Conservation (phyloP, 2,888 invertebrate species). For the Lepidonotus clava region DNA sequence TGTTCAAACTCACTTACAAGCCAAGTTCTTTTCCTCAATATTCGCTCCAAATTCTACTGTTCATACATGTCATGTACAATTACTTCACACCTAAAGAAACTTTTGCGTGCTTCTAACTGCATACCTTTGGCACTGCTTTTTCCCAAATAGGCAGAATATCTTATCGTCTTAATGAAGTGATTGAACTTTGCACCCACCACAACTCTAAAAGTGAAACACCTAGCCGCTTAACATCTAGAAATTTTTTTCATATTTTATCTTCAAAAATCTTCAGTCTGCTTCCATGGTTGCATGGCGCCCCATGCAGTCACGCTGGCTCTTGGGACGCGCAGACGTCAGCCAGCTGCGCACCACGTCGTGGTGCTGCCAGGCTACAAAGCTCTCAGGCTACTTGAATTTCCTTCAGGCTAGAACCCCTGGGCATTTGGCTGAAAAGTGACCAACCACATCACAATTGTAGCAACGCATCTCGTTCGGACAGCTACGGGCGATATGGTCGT, state of each 20-base stretch:
- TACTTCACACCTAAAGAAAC: not conserved
- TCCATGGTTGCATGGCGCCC: constrained; percentile 49
- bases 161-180: constrained; percentile 51
- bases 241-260: no score
- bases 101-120: constrained; percentile 29
- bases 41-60: no score
- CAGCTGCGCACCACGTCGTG: constrained; percentile 27
- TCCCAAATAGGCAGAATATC: constrained; percentile 47
- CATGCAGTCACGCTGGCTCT: constrained; percentile 31
- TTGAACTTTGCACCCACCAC: constrained; percentile 52
- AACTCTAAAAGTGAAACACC: constrained; percentile 54
- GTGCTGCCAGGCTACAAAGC: constrained; percentile 45
- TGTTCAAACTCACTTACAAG: no score
- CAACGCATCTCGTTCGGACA: constrained; percentile 65
- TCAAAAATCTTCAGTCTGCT: constrained; percentile 51
- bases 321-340: constrained; percentile 48
- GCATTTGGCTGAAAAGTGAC: constrained; percentile 81
- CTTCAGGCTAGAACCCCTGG: constrained; percentile 59
- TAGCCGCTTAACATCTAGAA: constrained; percentile 53
- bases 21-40: no score
- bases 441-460: constrained; percentile 80
- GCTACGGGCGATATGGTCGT: constrained; percentile 71
- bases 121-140: constrained; percentile 26
- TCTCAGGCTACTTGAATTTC: constrained; percentile 29
- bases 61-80: no score